phyloP scores from a whole-genome alignment of 2,888 invertebrate species.

The Oxystoma pomonae region DNA sequence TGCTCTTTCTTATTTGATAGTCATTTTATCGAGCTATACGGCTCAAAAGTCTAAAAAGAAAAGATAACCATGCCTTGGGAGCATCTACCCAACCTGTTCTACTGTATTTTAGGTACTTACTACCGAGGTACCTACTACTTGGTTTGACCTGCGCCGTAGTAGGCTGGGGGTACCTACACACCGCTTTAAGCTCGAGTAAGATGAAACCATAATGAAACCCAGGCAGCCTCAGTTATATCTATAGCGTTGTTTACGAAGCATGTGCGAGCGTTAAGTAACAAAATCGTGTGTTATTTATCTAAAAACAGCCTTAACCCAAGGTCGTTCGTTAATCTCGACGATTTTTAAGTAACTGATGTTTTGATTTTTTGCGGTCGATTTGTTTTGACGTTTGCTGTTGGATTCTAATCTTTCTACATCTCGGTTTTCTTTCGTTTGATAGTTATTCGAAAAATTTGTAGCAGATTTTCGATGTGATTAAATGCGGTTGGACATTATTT shows the following conservation, averaged over 20 bases:
- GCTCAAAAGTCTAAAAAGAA: background rate
- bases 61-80: background rate
- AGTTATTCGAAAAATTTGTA: conserved; percentile 39
- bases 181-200: conserved; percentile 11
- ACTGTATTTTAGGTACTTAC: conserved; percentile 13
- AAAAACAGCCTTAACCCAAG: conserved; percentile 24
- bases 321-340: conserved; percentile 32
- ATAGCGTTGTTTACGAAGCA: conserved; percentile 11
- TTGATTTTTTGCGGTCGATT: conserved; percentile 14
- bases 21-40: background rate
- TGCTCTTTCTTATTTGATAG: background rate
- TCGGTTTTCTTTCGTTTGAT: conserved; percentile 23
- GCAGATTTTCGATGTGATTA: conserved; percentile 43
- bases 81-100: conserved; percentile 20
- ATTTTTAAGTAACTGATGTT: conserved; percentile 19
- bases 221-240: conserved; percentile 17
- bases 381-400: conserved; percentile 15
- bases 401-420: background rate
- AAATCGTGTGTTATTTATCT: conserved; percentile 18
- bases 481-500: conserved; percentile 40
- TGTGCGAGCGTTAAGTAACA: conserved; percentile 11
- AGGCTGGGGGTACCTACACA: background rate
- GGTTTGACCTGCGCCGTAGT: conserved; percentile 8
- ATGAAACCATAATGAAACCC: conserved; percentile 1
- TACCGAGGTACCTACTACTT: background rate